Conservation (phyloP, 2,888 invertebrate genomes). For the Sphaeridia pumilis region DNA sequence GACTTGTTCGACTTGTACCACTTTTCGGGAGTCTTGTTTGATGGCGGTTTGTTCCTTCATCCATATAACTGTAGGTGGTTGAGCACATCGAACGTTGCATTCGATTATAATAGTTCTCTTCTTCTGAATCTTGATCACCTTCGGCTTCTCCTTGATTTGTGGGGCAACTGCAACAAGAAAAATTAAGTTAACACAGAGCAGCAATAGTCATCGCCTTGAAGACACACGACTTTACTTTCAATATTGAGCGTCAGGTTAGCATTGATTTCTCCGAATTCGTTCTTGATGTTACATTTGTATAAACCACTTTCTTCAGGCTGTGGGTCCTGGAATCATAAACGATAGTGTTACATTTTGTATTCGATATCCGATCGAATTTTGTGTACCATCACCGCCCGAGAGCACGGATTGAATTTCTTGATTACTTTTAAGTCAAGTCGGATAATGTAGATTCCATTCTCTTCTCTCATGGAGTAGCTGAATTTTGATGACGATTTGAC, state of each 20-base stretch:
- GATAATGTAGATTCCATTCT: constrained; percentile 69
- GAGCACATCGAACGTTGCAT: constrained; percentile 84
- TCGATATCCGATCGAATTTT: not conserved
- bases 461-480: constrained; percentile 54
- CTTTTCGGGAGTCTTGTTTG: constrained; percentile 61
- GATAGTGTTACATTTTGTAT: not conserved
- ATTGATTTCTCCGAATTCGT: constrained; percentile 88
- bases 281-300: constrained; percentile 96
- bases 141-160: constrained; percentile 85
- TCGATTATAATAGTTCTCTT: constrained; percentile 87
- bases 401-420: not conserved
- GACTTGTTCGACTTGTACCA: constrained; percentile 62
- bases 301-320: constrained; percentile 91
- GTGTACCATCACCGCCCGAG: too few relatives aligned
- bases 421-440: constrained; percentile 61
- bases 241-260: constrained; percentile 95
- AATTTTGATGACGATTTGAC: constrained; percentile 71
- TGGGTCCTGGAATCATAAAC: constrained; percentile 54
- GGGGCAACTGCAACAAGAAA: constrained; percentile 57
- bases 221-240: constrained; percentile 61
- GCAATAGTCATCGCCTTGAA: not conserved
- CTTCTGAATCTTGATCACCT: constrained; percentile 79
- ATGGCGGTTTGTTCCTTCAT: constrained; percentile 74
- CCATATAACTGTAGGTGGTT: constrained; percentile 88
- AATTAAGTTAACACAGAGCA: not conserved